Percentiles rank a stretch among this genome's conserved stretches.
phyloP scores from a whole-genome alignment of 1,140 invertebrate genomes.

The Cyphomyrmex costatus region DNA sequence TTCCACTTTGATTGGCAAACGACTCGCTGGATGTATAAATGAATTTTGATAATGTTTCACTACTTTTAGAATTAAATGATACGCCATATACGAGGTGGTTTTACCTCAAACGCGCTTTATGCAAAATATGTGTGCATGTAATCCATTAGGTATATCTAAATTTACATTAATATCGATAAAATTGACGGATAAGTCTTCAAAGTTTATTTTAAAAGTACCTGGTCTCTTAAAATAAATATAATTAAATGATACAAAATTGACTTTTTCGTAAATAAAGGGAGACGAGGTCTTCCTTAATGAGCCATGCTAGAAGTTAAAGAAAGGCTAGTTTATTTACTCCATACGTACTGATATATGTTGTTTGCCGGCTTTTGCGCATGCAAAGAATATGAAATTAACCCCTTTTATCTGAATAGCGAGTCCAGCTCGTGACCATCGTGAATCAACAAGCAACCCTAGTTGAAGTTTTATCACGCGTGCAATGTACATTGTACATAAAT shows the following conservation, averaged over 20 bases:
- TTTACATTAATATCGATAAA: background rate
- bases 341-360: constrained; percentile 24
- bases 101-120: constrained; percentile 12
- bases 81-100: background rate
- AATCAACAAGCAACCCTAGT: constrained; percentile 35
- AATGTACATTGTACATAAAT: constrained; percentile 28
- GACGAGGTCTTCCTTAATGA: background rate
- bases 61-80: constrained; percentile 45
- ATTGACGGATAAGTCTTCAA: background rate
- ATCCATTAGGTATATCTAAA: background rate
- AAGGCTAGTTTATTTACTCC: constrained; percentile 36
- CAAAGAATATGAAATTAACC: constrained; percentile 58
- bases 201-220: background rate
- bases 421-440: constrained; percentile 45
- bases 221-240: background rate
- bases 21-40: constrained; percentile 28
- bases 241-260: background rate
- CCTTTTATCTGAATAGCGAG: constrained; percentile 46
- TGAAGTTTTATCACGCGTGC: constrained; percentile 45
- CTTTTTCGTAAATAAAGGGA: background rate
- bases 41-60: constrained; percentile 47
- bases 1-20: constrained; percentile 46
- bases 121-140: constrained; percentile 6
- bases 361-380: constrained; percentile 30
- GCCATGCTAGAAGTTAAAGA: background rate